Evolutionary conservation across 1,140 invertebrate genomes (phyloP), one percentile per base, ranked within the genome.

Genomic region (Lucilia cuprina): DNA sequence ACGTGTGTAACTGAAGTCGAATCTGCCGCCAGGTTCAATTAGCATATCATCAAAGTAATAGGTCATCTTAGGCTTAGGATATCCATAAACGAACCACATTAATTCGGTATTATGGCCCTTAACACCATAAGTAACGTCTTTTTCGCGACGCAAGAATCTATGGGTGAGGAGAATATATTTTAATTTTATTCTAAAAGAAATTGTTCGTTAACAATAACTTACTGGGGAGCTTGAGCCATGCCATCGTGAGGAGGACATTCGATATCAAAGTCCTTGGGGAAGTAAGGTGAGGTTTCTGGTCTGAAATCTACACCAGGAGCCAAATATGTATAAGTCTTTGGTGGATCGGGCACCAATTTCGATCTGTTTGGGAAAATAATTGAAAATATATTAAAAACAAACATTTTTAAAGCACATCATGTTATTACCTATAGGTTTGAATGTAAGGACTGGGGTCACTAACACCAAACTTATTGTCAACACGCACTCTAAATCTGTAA

Each of bases 391-490:
- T 70, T 90, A 49, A 2, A 85, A 85, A 50, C 13, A 2, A 74
- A 74, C 19, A 2, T 50, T 35, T 50, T 55, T 25, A 35, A 55
- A 30, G 55, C 35, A 25, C 25, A 35, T 30, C 41, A 41, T 2
- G 41, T 41, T 41, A 7, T 41, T 84, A 65, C 89, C 89, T 93
- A 87, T 96, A 96, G 0, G 97, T 98, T 82, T 95, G 93, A 0
- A 95, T 95, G 88, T 94, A 97, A 8, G 97, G 97, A 47, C 96
- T 98, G 0, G 98, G 97, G 89, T 99, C 98, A 90, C 97, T 98
- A n/a, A 98, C 94, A n/a, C 98, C 98, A 88, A 97, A 97, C 91
- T 97, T 97, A 90, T 99, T 99, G 88, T 98, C 97, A 2, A 98
- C 98, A n/a, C 97, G 94, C 35, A 99, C 94, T 74, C 98, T 93